Evolutionary conservation across 2,113 vertebrate species (phyloP).

Genomic region (Myanophis thanlyinensis): DNA sequence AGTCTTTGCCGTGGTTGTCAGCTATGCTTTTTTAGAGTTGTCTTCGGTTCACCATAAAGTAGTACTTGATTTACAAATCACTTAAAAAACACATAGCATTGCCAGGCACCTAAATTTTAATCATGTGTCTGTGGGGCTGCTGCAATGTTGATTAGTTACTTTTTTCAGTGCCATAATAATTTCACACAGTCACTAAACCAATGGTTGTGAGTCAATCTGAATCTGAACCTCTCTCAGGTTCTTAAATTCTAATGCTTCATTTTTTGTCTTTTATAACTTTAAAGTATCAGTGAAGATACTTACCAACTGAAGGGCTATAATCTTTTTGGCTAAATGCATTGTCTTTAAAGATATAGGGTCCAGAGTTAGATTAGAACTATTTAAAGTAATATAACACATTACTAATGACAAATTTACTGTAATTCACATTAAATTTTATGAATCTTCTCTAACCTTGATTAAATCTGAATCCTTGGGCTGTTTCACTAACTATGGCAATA

Average conservation of each 20-base stretch:
- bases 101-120: no score
- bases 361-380: background rate
- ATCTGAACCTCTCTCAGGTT: no score
- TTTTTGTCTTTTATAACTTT: background rate
- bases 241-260: background rate
- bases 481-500: background rate
- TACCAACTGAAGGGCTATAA: background rate
- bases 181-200: no score
- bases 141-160: no score
- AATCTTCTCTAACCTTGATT: background rate
- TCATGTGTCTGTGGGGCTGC: no score
- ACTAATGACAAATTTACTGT: background rate
- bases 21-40: background rate
- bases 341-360: background rate
- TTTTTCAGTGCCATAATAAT: no score
- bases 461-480: background rate
- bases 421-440: background rate
- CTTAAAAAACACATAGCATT: no score
- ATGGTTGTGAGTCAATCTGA: no score
- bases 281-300: background rate
- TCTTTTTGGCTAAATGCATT: background rate
- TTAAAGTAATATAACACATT: background rate
- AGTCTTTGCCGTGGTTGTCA: background rate
- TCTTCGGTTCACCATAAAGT: background rate
- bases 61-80: no score